Conservation (phyloP, 2,888 invertebrate species). For the Phrixothrix hirtus region DNA sequence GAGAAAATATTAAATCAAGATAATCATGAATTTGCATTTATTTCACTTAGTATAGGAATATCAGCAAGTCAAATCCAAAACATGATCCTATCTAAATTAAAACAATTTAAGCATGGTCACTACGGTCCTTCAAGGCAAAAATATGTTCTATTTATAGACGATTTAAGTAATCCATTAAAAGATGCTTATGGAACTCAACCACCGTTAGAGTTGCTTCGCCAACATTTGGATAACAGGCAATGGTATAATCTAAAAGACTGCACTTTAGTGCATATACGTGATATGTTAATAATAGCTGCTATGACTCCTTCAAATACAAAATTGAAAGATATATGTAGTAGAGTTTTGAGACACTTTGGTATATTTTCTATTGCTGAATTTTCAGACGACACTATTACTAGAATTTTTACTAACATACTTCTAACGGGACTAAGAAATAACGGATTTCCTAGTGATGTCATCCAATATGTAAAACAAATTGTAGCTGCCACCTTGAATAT, state of each 20-base stretch:
- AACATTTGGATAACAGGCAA: constrained; percentile 81
- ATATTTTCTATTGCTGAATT: constrained; percentile 87
- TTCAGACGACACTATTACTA: constrained; percentile 81
- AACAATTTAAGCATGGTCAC: constrained; percentile 70
- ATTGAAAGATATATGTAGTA: constrained; percentile 78
- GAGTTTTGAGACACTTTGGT: constrained; percentile 86
- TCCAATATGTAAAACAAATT: constrained; percentile 67
- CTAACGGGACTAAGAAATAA: constrained; percentile 75
- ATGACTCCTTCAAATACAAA: constrained; percentile 91
- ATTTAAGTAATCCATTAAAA: constrained; percentile 84
- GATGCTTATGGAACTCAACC: constrained; percentile 85
- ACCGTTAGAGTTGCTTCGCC: constrained; percentile 79
- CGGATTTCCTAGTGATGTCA: constrained; percentile 79
- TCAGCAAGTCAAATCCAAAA: constrained; percentile 82
- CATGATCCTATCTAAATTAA: constrained; percentile 70
- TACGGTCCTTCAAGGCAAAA: constrained; percentile 79
- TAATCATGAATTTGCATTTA: constrained; percentile 73
- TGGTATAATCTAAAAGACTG: constrained; percentile 90
- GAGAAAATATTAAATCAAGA: constrained; percentile 71
- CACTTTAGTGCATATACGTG: constrained; percentile 71
- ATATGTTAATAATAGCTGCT: constrained; percentile 81
- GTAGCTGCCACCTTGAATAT: constrained; percentile 82
- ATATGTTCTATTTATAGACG: constrained; percentile 77
- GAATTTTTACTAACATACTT: constrained; percentile 81
- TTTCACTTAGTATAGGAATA: constrained; percentile 83